Percentiles rank a stretch among this genome's conserved stretches.
Conservation (phyloP, 35 echinoderm and acorn worm species). For the Apostichopus japonicus region DNA sequence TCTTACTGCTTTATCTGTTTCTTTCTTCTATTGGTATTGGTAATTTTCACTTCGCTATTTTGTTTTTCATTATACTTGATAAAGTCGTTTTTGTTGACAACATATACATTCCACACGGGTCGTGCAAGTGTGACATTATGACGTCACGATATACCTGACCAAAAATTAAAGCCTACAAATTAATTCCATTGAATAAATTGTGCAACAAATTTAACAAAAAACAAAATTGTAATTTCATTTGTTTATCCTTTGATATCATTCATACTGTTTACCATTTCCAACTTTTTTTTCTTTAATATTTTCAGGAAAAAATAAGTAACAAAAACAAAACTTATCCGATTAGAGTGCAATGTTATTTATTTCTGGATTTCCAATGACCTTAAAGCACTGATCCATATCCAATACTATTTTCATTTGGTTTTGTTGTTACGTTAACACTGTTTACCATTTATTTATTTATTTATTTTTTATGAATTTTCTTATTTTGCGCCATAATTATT, state of each 20-base stretch:
- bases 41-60: too few species aligned
- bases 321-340: neutral
- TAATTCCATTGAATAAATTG: neutral
- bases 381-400: too few species aligned
- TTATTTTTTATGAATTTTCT: too few species aligned
- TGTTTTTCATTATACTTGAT: too few species aligned
- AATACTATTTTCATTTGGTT: too few species aligned
- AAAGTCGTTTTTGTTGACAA: neutral
- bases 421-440: too few species aligned
- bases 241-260: neutral
- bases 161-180: too few species aligned
- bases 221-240: neutral
- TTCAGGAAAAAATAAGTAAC: neutral
- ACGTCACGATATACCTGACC: neutral
- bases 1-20: too few species aligned
- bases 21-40: too few species aligned
- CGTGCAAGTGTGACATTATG: neutral
- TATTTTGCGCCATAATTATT: too few species aligned
- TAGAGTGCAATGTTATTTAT: neutral
- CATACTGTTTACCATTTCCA: neutral
- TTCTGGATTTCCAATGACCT: too few species aligned
- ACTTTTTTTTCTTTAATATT: neutral
- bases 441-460: too few species aligned
- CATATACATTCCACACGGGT: constrained; percentile 4
- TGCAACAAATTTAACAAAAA: neutral